Percentiles rank a stretch among this genome's conserved stretches.
Evolutionary conservation across 2,113 vertebrate genomes (phyloP).

Genomic region (Limanda limanda): DNA sequence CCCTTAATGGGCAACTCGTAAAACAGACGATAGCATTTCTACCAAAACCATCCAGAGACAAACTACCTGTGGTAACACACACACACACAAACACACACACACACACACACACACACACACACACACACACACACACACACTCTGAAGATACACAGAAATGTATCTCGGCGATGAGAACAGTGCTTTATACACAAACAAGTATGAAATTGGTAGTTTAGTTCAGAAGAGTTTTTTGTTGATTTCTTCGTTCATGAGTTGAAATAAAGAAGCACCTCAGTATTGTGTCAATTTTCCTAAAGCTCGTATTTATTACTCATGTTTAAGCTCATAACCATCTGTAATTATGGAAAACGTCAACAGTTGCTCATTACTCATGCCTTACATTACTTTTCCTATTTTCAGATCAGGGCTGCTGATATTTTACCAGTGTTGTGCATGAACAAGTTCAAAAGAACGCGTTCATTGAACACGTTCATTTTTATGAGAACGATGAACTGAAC

Average conservation of each 20-base stretch:
- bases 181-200: conserved; percentile 7
- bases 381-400: neutral
- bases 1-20: conserved; percentile 82
- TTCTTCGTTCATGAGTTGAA: neutral
- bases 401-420: too few relatives aligned
- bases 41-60: conserved; percentile 71
- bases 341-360: neutral
- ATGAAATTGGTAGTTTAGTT: neutral
- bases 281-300: neutral
- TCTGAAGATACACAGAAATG: neutral
- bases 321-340: neutral
- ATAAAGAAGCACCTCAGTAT: neutral
- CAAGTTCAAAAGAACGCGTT: too few relatives aligned
- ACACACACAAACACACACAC: conserved; percentile 26
- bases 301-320: neutral
- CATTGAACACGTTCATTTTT: too few relatives aligned
- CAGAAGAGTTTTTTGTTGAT: neutral
- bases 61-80: conserved; percentile 60
- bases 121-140: conserved; percentile 34
- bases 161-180: neutral
- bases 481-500: too few relatives aligned
- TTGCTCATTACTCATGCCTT: neutral
- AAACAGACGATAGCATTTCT: conserved; percentile 80
- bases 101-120: conserved; percentile 20
- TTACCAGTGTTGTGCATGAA: too few relatives aligned